Conservation (phyloP, 2,113 vertebrate genomes). For the Sceloporus tristichus region DNA sequence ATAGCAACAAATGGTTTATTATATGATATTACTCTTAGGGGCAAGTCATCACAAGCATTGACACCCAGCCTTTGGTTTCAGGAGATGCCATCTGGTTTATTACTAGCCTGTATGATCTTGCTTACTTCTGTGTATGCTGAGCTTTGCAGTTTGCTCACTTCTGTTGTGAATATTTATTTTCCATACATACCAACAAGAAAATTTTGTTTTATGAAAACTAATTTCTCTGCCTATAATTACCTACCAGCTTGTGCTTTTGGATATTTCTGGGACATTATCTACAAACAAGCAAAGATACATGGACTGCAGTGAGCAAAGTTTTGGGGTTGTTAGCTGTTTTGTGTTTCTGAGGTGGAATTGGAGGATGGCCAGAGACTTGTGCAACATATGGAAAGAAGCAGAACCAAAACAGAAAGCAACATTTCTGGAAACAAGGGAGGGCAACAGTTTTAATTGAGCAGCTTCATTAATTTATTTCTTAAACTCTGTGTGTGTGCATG, state of each 20-base stretch:
- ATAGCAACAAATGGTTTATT: neutral
- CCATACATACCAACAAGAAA: neutral
- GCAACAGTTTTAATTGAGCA: neutral
- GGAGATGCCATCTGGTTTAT: neutral
- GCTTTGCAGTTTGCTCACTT: neutral
- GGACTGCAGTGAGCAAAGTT: neutral
- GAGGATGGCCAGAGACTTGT: neutral
- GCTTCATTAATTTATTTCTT: neutral
- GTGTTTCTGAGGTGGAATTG: neutral
- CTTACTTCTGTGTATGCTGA: neutral
- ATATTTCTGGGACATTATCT: neutral
- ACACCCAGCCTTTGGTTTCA: neutral
- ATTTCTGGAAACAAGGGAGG: neutral
- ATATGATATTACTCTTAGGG: neutral
- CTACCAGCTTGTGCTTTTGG: neutral
- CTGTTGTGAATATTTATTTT: neutral
- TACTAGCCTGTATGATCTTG: neutral
- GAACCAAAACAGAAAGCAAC: neutral
- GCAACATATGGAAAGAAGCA: neutral
- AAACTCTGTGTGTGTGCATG: no score
- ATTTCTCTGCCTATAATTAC: neutral
- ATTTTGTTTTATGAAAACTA: neutral
- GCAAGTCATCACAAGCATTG: neutral
- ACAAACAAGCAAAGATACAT: neutral
- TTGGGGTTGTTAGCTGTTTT: neutral